Base-by-base conservation (phyloP, 2,797 vertebrate species). In the Zalophus californianus region DNA sequence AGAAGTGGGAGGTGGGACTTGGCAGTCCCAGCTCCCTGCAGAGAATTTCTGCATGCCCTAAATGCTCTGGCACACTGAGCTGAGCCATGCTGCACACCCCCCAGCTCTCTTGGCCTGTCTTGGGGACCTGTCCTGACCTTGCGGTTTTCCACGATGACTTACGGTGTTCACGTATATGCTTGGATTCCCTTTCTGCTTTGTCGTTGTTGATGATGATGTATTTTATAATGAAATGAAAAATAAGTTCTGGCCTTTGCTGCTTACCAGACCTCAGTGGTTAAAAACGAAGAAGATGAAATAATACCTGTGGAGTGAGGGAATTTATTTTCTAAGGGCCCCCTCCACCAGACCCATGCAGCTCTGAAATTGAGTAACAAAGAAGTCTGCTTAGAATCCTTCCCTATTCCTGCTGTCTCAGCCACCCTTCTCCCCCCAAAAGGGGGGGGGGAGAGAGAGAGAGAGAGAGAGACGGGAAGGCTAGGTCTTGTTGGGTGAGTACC, bases 361-460 rank as follows among this genome's bases (percentile, higher is more conserved):
- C 72, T 82, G 82, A 97, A 86, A 97, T 32, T 94, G 97, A 96
- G 90, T 93, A 92, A 94, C 88, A 97, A 97, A 98, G 97, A 95
- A 95, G 91, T 86, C 97, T 91, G 96, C 95, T 98, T 3, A n/a
- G 11, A 86, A 87, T 96, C 85, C 12, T 29, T 41, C 56, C 38
- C 20, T 25, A 0, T 58, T 64, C 50, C 48, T 75, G 16, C n/a
- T 4, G 10, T 56, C 70, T 96, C 27, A 20, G 44, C 90, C 72
- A 25, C 20, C 15, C 4, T 9, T 13, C 5, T n/a, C 18, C 29
- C 25, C 14, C 18, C 0, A 0, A 27, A 78, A 29, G 70, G 48
- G 44, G 58, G 35, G 35, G 35, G 35, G 35, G 35, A 35, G 35
- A 35, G 35, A 35, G 35, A 35, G 35, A 73, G 41, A 92, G 21